Evolutionary conservation across 2,797 vertebrate species (phyloP).

Genomic region (Jordanella pulchra): DNA sequence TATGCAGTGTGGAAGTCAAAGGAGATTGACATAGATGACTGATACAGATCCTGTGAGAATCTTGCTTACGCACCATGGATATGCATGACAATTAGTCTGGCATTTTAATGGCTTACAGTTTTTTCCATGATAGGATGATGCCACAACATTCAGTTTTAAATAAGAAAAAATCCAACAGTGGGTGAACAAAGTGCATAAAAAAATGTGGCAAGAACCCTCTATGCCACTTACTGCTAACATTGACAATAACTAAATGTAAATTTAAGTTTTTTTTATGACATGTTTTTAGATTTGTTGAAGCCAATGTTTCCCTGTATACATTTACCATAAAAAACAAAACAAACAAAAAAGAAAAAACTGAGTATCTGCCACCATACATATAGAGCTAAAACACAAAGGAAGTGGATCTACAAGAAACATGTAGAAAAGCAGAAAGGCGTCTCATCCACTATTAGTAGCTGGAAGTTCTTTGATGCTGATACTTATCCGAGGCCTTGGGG

Average conservation of each 20-base stretch:
- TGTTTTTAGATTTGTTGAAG: too few species aligned
- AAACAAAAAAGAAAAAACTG: too few species aligned
- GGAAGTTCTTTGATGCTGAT: too few species aligned
- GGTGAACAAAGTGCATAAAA: neutral
- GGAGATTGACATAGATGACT: slow-evolving; percentile 1
- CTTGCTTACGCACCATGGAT: neutral
- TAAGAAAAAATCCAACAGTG: neutral
- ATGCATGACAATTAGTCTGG: neutral
- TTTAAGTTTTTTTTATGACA: neutral
- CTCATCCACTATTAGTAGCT: too few species aligned
- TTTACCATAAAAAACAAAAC: too few species aligned
- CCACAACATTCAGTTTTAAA: neutral
- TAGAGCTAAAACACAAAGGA: too few species aligned
- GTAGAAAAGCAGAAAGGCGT: too few species aligned
- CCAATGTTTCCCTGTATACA: too few species aligned
- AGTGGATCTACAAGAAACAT: too few species aligned
- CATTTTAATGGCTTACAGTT: neutral
- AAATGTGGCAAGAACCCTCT: neutral
- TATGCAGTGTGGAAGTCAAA: neutral
- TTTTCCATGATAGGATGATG: neutral
- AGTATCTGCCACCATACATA: too few species aligned
- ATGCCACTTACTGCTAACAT: neutral
- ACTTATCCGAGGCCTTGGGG: too few species aligned
- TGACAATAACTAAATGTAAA: neutral
- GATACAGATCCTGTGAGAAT: neutral